Evolutionary conservation across 2,797 vertebrate species (phyloP), one percentile per base, ranked within the genome.

Genomic region (Botia almorhae): DNA sequence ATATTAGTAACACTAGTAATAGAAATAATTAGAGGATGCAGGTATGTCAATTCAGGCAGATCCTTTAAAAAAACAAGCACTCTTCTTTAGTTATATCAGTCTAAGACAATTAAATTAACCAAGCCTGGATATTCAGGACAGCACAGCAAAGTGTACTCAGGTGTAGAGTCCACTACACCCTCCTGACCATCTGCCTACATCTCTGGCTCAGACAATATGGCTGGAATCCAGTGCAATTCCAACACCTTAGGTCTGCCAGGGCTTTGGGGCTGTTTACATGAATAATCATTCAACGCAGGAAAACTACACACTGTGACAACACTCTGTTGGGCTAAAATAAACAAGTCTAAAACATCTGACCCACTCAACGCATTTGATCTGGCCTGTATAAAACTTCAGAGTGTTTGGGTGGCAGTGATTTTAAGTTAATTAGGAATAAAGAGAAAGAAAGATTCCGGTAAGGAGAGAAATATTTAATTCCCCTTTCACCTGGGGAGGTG

Each of bases 371-470:
- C 21, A 13, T 67, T 51, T 55, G 50, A 68, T 68, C 10, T 13
- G 7, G 36, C 65, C 43, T 0, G 1, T 33, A 46, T 46, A 33
- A 33, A 33, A 33, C 33, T 33, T 26, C 23, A 26, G 33, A 33
- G 36, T 39, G 48, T 21, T 84, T 89, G 90, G 89, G 90, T 87
- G 90, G 90, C 78, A 3, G 85, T 90, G 84, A 90, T 80, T 76
- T 84, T 80, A 86, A 76, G 83, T 84, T 26, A 26, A 82, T 85
- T 87, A 85, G 89, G 89, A 86, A 33, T 78, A 87, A 4, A 36
- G 21, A 75, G 19, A 76, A 87, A 46, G 10, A 33, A 33, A 87
- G 88, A 83, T 78, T 82, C 79, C 74, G 90, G 87, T 91, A 43
- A 58, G 12, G 33, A 53, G 50, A 69, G 55, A 67, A 82, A 84